phyloP scores from a whole-genome alignment of 1,140 invertebrate species.

The Drosophila pseudoananassae region DNA sequence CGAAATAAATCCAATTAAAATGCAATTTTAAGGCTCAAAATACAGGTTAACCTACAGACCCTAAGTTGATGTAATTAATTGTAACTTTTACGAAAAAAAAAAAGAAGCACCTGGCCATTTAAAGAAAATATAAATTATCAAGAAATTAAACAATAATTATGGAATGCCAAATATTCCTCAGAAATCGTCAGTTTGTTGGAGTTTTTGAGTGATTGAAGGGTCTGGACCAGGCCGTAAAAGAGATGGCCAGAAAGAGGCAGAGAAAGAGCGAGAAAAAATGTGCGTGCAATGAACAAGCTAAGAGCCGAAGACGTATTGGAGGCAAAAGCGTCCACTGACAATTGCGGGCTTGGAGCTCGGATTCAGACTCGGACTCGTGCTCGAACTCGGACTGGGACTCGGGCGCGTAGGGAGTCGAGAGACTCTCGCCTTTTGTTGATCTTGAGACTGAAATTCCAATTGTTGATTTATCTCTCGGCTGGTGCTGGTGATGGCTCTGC shows the following conservation, averaged over 20 bases:
- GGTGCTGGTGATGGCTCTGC: conserved; percentile 18
- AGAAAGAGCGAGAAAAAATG: conserved; percentile 9
- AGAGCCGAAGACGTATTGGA: conserved; percentile 21
- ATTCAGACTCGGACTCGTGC: conserved; percentile 23
- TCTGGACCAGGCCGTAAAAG: conserved; percentile 9
- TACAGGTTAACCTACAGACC: conserved; percentile 25
- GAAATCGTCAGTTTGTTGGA: not conserved
- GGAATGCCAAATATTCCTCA: not conserved
- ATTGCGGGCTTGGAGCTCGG: not conserved
- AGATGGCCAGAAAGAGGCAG: conserved; percentile 15
- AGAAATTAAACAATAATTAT: not conserved
- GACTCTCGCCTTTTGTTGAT: conserved; percentile 65
- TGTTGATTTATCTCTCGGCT: conserved; percentile 77
- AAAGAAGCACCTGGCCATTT: not conserved
- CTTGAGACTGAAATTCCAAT: conserved; percentile 72
- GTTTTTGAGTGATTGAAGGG: conserved; percentile 33
- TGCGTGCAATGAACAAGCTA: conserved; percentile 33
- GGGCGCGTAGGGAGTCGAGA: conserved; percentile 29
- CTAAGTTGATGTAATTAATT: conserved; percentile 31
- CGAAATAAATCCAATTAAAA: conserved; percentile 39
- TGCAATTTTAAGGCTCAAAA: conserved; percentile 16
- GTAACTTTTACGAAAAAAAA: conserved; percentile 16
- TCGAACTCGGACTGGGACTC: conserved; percentile 44
- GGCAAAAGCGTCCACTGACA: conserved; percentile 27
- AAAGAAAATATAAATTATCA: not conserved